Percentiles rank a stretch among this genome's conserved stretches.
Evolutionary conservation across 2,797 vertebrate genomes (phyloP).

Genomic region (Cryptoblepharus egeriae): DNA sequence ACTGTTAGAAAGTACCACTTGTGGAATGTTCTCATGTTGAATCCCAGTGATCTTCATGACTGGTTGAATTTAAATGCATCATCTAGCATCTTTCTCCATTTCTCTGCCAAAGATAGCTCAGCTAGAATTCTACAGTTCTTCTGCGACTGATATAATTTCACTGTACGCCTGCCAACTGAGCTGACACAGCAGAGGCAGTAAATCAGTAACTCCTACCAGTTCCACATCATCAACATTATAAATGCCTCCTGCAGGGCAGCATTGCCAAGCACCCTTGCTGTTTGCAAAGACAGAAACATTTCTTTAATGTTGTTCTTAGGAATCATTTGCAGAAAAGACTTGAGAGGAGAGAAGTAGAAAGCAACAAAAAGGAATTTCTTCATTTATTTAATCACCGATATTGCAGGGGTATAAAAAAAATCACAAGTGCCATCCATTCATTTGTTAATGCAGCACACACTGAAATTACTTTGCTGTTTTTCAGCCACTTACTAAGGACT

Average conservation of each 20-base stretch:
- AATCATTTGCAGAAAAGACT: background rate
- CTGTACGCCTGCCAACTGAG: conserved; percentile 16
- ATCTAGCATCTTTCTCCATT: conserved; percentile 12
- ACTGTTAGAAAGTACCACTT: background rate
- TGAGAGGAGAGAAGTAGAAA: background rate
- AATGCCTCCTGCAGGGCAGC: conserved; percentile 19
- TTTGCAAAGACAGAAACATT: conserved; percentile 8
- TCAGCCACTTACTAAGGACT: no score
- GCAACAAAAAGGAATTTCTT: background rate
- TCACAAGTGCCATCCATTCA: background rate
- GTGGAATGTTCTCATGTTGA: background rate
- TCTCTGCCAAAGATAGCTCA: conserved; percentile 9
- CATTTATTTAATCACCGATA: background rate
- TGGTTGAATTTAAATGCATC: conserved; percentile 15
- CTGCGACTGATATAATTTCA: conserved; percentile 21
- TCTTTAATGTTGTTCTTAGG: conserved; percentile 10
- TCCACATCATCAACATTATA: conserved; percentile 35
- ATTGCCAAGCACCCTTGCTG: conserved; percentile 6
- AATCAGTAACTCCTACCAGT: conserved; percentile 19
- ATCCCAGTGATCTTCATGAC: conserved; percentile 9
- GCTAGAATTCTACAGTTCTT: conserved; percentile 12
- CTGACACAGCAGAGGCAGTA: conserved; percentile 33
- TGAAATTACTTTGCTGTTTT: background rate
- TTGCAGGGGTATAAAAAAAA: background rate
- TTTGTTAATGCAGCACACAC: background rate